Base-by-base conservation (phyloP, 1,140 invertebrate species). In the Galleria mellonella region DNA sequence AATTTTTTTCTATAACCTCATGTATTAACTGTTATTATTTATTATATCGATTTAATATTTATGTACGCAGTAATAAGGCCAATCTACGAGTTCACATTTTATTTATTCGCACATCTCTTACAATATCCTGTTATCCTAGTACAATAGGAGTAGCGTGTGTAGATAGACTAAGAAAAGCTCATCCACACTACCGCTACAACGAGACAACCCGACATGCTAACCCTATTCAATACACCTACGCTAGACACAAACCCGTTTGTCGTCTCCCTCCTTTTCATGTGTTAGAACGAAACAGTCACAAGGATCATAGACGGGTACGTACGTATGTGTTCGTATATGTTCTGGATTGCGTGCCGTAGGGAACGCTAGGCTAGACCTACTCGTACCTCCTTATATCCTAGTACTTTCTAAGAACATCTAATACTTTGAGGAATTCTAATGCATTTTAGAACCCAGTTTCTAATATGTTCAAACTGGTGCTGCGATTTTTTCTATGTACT, bases 321-420 rank as follows among this genome's bases (percentile, higher is more conserved):
- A 52, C 66, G 63, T 42, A 59, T 55, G 62, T 60, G 62, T 72
- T 67, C 53, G 56, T 44, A 64, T 55, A 61, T 66, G 65, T 56
- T 69, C 55, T 61, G 64, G 64, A 71, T 61, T 49, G 64, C 60
- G 72, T 70, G 49, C 61, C 62, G 71, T 63, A 63, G 63, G 56
- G 56, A 56, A 59, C 43, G 62, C 67, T 58, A 68, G 58, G 42
- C 57, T 69, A 67, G 56, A 75, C 68, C 58, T 67, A 43, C 67
- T 78, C 48, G 43, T 28, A 37, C 43, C 44, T 74, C 61, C 65
- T 82, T 52, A 59, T 62, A 43, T 50, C 77, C 74, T 82, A 64
- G 77, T 82, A 72, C 57, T 70, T 82, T 78, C 77, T 82, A 82
- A 82, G 74, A 78, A 74, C 74, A 55, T 82, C 77, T 82, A 82